Percentiles rank a stretch among this genome's conserved stretches.
Evolutionary conservation across 2,113 vertebrate genomes (phyloP).

Genomic region (Scytalopus superciliaris): DNA sequence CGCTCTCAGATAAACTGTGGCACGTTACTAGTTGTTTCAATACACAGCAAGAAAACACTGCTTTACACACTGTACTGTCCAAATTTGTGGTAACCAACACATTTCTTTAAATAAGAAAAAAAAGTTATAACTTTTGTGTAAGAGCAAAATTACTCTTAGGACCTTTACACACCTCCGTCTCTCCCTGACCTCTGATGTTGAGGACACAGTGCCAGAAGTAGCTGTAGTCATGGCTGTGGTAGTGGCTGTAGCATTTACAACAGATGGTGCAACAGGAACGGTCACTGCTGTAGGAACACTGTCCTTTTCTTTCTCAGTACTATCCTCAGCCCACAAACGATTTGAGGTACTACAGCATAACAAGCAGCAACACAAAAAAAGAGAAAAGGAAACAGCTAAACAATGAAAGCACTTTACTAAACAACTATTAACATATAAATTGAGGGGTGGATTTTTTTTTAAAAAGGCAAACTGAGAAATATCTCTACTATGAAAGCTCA

Average conservation of each 20-base stretch:
- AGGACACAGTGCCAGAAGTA: constrained; percentile 86
- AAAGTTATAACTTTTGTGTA: background rate
- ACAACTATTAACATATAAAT: constrained; percentile 71
- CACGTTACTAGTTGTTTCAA: background rate
- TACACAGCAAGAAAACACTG: background rate
- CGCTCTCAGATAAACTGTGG: background rate
- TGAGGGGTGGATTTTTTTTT: constrained; percentile 77
- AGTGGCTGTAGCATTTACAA: constrained; percentile 91
- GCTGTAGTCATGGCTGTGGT: constrained; percentile 86
- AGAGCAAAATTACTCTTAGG: constrained; percentile 55
- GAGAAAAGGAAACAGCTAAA: constrained; percentile 84
- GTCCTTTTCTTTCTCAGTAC: constrained; percentile 91
- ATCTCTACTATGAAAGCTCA: constrained; percentile 54
- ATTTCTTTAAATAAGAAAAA: constrained; percentile 33
- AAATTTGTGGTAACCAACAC: constrained; percentile 25
- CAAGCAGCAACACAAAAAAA: constrained; percentile 82
- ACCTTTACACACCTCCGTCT: constrained; percentile 92
- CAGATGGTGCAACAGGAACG: constrained; percentile 93
- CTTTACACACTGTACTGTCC: background rate
- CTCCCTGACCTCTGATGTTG: constrained; percentile 90
- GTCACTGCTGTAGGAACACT: constrained; percentile 91
- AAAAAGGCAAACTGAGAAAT: constrained; percentile 46
- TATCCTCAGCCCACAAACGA: constrained; percentile 98
- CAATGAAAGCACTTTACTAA: constrained; percentile 79
- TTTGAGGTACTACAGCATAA: constrained; percentile 77